These are phyloP conservation scores for Eumacrocentrus americanus DNA, from an alignment of 2,888 invertebrate genomes.

Conservation along the genomic window DNA sequence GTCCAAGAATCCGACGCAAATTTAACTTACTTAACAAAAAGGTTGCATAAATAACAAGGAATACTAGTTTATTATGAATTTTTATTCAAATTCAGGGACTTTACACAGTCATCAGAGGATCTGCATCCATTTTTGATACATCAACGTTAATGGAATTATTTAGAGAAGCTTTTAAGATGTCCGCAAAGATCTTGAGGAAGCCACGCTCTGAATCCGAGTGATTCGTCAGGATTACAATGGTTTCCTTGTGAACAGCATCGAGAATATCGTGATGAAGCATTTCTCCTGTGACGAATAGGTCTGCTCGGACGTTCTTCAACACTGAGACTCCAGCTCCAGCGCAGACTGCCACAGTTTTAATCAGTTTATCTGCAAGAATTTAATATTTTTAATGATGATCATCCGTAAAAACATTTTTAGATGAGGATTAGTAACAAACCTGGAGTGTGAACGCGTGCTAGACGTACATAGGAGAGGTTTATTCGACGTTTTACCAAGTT, in stretches of 20 bases:
- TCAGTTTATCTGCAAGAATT: constrained; percentile 61
- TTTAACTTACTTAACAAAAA: too few species aligned
- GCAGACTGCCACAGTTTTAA: constrained; percentile 78
- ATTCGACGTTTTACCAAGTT: constrained; percentile 73
- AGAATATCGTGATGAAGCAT: constrained; percentile 95
- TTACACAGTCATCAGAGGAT: constrained; percentile 78
- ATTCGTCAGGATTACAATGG: constrained; percentile 85
- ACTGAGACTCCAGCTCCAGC: constrained; percentile 89
- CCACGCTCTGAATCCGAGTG: constrained; percentile 95
- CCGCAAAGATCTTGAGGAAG: constrained; percentile 71
- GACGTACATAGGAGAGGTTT: constrained; percentile 71
- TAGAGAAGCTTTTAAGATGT: constrained; percentile 57
- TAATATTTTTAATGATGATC: background rate
- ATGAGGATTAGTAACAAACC: constrained; percentile 53
- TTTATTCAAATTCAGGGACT: background rate
- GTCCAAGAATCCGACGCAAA: too few species aligned
- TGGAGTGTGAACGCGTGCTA: constrained; percentile 68
- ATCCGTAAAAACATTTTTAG: too few species aligned
- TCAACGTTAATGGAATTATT: constrained; percentile 68
- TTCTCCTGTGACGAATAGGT: constrained; percentile 88
- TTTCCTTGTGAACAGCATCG: constrained; percentile 80
- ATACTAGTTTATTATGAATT: too few species aligned
- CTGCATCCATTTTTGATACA: constrained; percentile 76
- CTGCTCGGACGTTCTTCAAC: constrained; percentile 73
- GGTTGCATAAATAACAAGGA: too few species aligned